phyloP scores from a whole-genome alignment of 1,140 invertebrate genomes.

The Papilio xuthus region DNA sequence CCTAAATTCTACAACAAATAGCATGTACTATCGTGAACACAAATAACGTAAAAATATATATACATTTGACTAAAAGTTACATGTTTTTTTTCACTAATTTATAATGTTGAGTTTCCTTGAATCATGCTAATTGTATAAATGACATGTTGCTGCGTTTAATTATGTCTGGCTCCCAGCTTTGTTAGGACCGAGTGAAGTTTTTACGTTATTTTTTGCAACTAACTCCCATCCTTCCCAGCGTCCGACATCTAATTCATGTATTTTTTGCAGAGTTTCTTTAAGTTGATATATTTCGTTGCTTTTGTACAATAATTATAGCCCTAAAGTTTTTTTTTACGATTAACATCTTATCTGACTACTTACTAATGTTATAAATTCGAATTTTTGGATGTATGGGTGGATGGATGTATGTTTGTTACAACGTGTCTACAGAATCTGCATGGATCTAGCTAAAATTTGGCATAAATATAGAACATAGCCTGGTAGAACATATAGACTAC shows the following conservation, averaged over 20 bases:
- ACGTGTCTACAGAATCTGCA: no score
- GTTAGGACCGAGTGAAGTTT: conserved; percentile 12
- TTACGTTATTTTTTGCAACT: conserved; percentile 30
- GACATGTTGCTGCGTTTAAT: conserved; percentile 23
- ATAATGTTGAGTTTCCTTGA: neutral
- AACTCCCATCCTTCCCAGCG: neutral
- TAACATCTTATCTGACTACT: no score
- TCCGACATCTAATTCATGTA: conserved; percentile 12
- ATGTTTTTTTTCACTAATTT: neutral
- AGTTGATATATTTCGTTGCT: neutral
- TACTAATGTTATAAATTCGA: no score
- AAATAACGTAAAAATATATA: neutral
- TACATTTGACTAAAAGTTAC: neutral
- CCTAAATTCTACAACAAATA: neutral
- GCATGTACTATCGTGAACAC: neutral
- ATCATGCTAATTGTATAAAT: conserved; percentile 23
- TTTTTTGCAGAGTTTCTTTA: conserved; percentile 5
- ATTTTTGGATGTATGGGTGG: no score
- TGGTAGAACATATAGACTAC: no score
- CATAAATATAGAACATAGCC: no score
- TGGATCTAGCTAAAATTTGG: no score
- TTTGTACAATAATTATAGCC: neutral
- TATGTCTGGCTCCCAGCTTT: conserved; percentile 33
- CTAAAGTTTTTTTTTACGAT: neutral
- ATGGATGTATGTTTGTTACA: no score